phyloP scores from a whole-genome alignment of 1,140 invertebrate genomes.

The Lysiphlebus fabarum region DNA sequence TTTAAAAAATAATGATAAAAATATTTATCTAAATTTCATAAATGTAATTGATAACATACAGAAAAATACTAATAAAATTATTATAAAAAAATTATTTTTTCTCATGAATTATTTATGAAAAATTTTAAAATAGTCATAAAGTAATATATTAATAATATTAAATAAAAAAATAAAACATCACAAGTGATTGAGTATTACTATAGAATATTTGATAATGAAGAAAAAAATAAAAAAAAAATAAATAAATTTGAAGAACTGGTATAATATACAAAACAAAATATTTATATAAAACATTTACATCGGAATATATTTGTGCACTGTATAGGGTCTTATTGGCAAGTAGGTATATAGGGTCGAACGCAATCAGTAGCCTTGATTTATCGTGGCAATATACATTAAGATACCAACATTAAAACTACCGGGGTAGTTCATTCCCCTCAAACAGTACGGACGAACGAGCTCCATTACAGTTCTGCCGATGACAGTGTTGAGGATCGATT shows the following conservation, averaged over 20 bases:
- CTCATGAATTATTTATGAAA: no score
- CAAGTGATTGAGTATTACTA: constrained; percentile 27
- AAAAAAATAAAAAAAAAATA: constrained; percentile 33
- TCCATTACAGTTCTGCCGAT: constrained; percentile 41
- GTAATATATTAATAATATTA: neutral
- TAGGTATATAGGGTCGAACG: constrained; percentile 40
- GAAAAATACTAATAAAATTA: no score
- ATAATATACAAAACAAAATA: constrained; percentile 31
- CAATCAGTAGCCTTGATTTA: constrained; percentile 55
- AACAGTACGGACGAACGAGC: constrained; percentile 12
- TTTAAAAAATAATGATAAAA: no score
- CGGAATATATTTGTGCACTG: constrained; percentile 9
- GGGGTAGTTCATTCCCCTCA: constrained; percentile 40
- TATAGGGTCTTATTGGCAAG: constrained; percentile 16
- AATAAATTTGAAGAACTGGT: neutral
- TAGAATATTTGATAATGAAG: constrained; percentile 40
- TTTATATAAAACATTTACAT: constrained; percentile 17
- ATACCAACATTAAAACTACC: constrained; percentile 55
- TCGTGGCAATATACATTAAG: constrained; percentile 55
- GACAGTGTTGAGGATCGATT: constrained; percentile 33
- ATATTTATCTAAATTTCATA: no score
- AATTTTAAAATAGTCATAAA: neutral
- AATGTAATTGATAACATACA: no score
- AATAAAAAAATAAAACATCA: constrained; percentile 20
- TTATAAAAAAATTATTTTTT: no score